Evolutionary conservation across 2,113 vertebrate species (phyloP), one percentile per base, ranked within the genome.

Genomic region (Nipponia nippon): DNA sequence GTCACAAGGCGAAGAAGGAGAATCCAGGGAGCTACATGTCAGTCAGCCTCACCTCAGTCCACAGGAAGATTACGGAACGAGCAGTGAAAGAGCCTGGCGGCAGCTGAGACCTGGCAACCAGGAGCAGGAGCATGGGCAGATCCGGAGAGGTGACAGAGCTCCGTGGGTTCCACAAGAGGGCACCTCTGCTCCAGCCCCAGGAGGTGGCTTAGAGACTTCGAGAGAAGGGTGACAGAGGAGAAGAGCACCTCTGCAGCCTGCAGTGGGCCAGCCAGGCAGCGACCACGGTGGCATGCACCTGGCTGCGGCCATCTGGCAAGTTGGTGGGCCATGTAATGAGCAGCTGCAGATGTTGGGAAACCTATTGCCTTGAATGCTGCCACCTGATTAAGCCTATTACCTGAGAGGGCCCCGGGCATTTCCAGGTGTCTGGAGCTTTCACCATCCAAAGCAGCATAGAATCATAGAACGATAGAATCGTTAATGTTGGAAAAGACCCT

Each of bases 121-220:
- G 25, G 7, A 62, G 30, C 23, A 8, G 27, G 32, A 83, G 47
- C 6, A 4, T 5, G 44, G 40, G 32, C 18, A 1, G 13, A 44
- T 16, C 16, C 44, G 13, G 40, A 23, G 30, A 49, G 30, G 15
- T 47, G 58, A 42, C 44, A 23, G 47, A 44, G n/a, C 38, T 78
- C 16, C 20, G 4, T 2, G 30, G 6, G 32, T 87, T 61, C 91
- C 95, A 96, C 94, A 55, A 89, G 95, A 91, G 93, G 95, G 94
- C 89, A 67, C 18, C 47, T 93, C 93, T 55, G 16, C 38, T 84
- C 55, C 86, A 89, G 81, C 42, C 16, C 76, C 59, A 6, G 65
- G 20, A 75, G 17, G 22, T 50, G 22, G 11, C 49, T 12, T 22
- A 25, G 49, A 0, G 5, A 17, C 49, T 8, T 23, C 11, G 36